Conservation (phyloP, 2,888 invertebrate genomes). For the Scrobipalpa costella region DNA sequence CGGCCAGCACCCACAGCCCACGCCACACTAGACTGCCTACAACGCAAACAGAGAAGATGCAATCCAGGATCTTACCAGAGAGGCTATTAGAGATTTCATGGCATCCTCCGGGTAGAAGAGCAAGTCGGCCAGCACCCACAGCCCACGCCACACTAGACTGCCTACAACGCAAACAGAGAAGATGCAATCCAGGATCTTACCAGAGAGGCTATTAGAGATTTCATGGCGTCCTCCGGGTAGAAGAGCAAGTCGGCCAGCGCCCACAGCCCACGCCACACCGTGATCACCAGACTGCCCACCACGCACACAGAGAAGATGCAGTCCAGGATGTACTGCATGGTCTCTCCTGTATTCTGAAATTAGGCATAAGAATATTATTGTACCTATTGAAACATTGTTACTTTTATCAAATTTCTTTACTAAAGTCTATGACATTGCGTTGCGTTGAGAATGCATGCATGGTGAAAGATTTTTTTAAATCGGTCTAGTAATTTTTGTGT, state of each 20-base stretch:
- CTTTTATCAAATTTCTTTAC: no score
- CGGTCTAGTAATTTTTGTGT: no score
- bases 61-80: constrained; percentile 73
- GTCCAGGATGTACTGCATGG: constrained; percentile 84
- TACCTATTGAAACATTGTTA: neutral
- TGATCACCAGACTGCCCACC: constrained; percentile 86
- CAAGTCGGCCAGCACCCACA: no score
- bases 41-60: constrained; percentile 86
- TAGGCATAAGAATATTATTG: neutral
- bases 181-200: constrained; percentile 67
- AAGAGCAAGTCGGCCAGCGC: constrained; percentile 84
- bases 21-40: constrained; percentile 89
- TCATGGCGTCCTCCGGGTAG: constrained; percentile 80
- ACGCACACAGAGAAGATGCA: constrained; percentile 87
- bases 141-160: no score
- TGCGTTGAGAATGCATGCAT: no score
- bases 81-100: constrained; percentile 75
- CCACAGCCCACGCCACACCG: constrained; percentile 90
- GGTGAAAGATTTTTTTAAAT: no score
- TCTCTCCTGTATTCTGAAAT: constrained; percentile 80
- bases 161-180: no score
- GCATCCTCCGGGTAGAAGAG: constrained; percentile 72
- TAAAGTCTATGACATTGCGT: no score
- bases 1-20: constrained; percentile 86
- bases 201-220: constrained; percentile 85